A percentile compares a stretch with the other conserved stretches of the same genome.
phyloP scores from a whole-genome alignment of 2,888 invertebrate species.

The Drosophila algonquin region DNA sequence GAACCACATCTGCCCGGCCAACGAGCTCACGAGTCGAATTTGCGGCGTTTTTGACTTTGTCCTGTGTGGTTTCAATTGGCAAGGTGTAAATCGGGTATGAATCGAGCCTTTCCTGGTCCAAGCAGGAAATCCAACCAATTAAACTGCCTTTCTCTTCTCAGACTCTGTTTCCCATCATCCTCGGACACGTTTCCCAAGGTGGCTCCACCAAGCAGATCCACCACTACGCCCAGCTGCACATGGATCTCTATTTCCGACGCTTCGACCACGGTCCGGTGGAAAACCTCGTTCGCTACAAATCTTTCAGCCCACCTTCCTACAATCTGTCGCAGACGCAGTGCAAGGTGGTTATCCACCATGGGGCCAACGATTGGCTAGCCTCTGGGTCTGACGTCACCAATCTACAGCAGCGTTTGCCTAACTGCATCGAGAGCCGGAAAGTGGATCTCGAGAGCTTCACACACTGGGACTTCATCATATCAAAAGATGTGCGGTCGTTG shows the following conservation, averaged over 20 bases:
- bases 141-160: constrained; percentile 63
- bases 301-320: constrained; percentile 83
- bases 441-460: constrained; percentile 17
- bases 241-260: constrained; percentile 76
- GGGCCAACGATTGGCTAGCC: constrained; percentile 73
- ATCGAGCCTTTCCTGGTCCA: neutral
- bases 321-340: constrained; percentile 82
- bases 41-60: constrained; percentile 55
- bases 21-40: constrained; percentile 4
- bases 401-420: constrained; percentile 79
- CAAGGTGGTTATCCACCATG: constrained; percentile 85
- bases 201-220: constrained; percentile 84
- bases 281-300: constrained; percentile 84
- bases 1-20: constrained; percentile 30
- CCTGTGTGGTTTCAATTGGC: constrained; percentile 56
- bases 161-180: constrained; percentile 86
- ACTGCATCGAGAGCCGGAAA: constrained; percentile 30
- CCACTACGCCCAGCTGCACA: constrained; percentile 85
- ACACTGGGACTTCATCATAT: constrained; percentile 50
- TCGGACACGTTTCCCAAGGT: constrained; percentile 86
- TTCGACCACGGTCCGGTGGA: constrained; percentile 84
- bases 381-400: constrained; percentile 16
- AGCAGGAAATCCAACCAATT: neutral
- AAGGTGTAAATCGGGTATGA: constrained; percentile 37
- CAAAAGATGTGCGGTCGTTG: constrained; percentile 20